phyloP scores from a whole-genome alignment of 1,140 invertebrate species.

The Drosophila pseudoobscura region DNA sequence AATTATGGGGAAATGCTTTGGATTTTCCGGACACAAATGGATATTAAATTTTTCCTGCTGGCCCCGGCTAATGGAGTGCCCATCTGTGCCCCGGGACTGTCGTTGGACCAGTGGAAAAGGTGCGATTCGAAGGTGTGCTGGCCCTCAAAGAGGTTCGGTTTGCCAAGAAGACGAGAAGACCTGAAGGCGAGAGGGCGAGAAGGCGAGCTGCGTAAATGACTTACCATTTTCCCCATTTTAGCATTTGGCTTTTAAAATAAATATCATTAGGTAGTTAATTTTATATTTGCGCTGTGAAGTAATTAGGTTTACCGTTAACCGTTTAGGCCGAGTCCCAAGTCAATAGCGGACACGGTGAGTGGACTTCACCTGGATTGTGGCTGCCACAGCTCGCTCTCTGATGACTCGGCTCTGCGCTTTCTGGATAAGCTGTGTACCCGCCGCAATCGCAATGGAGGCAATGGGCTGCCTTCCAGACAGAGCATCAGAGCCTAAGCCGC shows the following conservation, averaged over 20 bases:
- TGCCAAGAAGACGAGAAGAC: background rate
- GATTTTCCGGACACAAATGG: conserved; percentile 41
- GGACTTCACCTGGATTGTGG: background rate
- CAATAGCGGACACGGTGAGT: conserved; percentile 9
- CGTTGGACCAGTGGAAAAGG: background rate
- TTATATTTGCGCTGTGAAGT: conserved; percentile 41
- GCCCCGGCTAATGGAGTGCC: conserved; percentile 34
- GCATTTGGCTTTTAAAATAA: conserved; percentile 27
- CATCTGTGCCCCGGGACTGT: conserved; percentile 8
- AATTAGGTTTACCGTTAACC: conserved; percentile 23
- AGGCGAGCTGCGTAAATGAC: conserved; percentile 9
- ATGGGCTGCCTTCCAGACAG: too few relatives aligned
- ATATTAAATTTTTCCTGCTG: conserved; percentile 53
- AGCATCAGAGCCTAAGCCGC: too few relatives aligned
- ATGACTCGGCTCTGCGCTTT: background rate
- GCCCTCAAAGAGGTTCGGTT: too few relatives aligned
- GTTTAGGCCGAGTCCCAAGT: conserved; percentile 5
- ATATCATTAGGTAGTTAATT: conserved; percentile 49
- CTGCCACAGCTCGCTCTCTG: background rate
- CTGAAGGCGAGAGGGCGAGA: too few relatives aligned
- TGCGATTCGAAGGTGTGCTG: conserved; percentile 13
- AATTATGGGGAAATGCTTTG: conserved; percentile 51
- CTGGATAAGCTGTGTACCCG: too few relatives aligned
- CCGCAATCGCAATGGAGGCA: too few relatives aligned
- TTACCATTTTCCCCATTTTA: conserved; percentile 22